These are phyloP conservation scores for Chunga burmeisteri DNA, from an alignment of 2,113 vertebrate genomes.

Conservation along the genomic window DNA sequence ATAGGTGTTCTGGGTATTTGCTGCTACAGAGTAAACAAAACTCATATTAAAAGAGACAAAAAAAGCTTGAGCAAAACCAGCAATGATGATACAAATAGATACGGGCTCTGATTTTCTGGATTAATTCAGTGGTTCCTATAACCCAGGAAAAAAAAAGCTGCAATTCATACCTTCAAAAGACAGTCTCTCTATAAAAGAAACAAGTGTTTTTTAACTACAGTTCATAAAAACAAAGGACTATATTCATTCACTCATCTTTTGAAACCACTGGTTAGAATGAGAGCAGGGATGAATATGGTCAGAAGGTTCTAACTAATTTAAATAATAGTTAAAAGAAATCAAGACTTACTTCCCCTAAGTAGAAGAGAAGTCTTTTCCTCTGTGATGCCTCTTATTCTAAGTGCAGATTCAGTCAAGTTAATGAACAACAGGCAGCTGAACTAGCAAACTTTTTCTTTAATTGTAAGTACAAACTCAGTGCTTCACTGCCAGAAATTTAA, in stretches of 20 bases:
- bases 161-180: background rate
- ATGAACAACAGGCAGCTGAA: background rate
- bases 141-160: background rate
- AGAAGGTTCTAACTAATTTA: background rate
- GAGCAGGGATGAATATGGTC: background rate
- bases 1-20: background rate
- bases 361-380: background rate
- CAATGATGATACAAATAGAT: background rate
- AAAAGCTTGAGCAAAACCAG: background rate
- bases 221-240: background rate
- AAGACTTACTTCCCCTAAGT: background rate
- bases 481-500: background rate
- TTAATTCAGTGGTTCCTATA: background rate
- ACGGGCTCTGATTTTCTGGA: background rate
- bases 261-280: background rate
- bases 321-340: background rate
- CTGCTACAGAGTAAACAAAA: background rate
- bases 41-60: background rate
- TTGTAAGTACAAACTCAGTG: background rate
- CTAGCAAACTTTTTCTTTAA: background rate
- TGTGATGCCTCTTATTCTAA: background rate
- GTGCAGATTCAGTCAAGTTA: background rate
- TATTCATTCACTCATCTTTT: background rate
- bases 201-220: background rate
- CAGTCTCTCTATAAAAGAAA: background rate